A percentile compares a stretch with the other conserved stretches of the same genome.
These are phyloP conservation scores for Chrysodeixis includens DNA, from an alignment of 2,888 invertebrate genomes.

Conservation along the genomic window DNA sequence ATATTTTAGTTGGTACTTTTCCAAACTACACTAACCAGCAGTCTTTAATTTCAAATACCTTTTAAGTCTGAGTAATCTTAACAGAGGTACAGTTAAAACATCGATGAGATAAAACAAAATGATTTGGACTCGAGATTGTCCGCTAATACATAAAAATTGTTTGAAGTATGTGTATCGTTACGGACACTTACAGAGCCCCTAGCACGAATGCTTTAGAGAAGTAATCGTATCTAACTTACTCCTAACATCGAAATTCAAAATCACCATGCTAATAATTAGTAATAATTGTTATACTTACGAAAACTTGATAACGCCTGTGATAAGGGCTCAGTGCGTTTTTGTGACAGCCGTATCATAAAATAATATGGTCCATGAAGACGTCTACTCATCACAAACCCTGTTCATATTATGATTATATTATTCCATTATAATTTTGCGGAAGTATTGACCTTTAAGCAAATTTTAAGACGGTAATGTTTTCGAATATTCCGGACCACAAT, in stretches of 20 bases:
- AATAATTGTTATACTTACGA: too few relatives aligned
- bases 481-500: conserved; percentile 35
- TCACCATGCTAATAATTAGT: too few relatives aligned
- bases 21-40: conserved; percentile 31
- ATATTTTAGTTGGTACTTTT: conserved; percentile 33
- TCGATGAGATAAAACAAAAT: conserved; percentile 32
- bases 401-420: conserved; percentile 11
- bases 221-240: too few relatives aligned
- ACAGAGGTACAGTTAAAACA: conserved; percentile 19
- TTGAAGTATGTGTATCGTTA: too few relatives aligned
- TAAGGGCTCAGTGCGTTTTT: background rate
- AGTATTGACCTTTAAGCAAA: conserved; percentile 20
- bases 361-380: background rate
- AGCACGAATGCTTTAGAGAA: background rate
- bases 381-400: conserved; percentile 14
- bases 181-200: too few relatives aligned
- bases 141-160: background rate
- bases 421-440: conserved; percentile 14
- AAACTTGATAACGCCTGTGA: too few relatives aligned
- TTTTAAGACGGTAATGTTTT: conserved; percentile 32
- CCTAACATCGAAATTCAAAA: too few relatives aligned
- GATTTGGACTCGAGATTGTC: conserved; percentile 8
- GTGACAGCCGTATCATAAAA: conserved; percentile 3
- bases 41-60: conserved; percentile 37
- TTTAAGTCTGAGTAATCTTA: conserved; percentile 20